Percentiles rank a stretch among this genome's conserved stretches.
phyloP scores from a whole-genome alignment of 2,113 vertebrate species.

The Syngnathoides biaculeatus region DNA sequence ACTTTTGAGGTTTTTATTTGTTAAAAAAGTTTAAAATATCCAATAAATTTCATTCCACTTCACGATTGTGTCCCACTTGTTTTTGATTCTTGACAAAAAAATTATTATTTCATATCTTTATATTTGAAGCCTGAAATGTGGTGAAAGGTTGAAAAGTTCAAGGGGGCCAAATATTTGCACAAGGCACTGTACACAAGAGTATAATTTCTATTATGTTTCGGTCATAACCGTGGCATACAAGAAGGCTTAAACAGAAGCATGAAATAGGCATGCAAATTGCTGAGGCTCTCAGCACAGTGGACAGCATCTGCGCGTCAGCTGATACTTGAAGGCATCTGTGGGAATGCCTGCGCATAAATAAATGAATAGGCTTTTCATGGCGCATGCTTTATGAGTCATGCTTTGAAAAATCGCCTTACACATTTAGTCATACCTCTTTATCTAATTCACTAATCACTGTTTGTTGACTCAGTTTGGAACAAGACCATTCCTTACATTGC shows the following conservation, averaged over 20 bases:
- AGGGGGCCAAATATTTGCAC: no score
- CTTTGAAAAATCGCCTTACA: neutral
- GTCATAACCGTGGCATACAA: neutral
- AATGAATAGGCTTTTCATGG: constrained; percentile 22
- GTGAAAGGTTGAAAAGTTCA: no score
- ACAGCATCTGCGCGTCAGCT: constrained; percentile 34
- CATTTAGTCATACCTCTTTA: neutral
- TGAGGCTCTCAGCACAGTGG: neutral
- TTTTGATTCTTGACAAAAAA: no score
- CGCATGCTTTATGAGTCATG: constrained; percentile 10
- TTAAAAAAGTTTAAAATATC: no score
- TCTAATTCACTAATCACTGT: neutral
- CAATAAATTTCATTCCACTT: no score
- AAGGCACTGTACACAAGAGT: no score
- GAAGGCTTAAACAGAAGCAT: neutral
- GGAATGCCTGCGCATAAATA: constrained; percentile 24
- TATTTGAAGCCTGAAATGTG: no score
- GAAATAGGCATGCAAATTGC: constrained; percentile 8
- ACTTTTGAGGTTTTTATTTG: no score
- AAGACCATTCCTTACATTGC: neutral
- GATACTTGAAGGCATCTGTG: constrained; percentile 24
- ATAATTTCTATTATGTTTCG: neutral
- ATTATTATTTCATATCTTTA: no score
- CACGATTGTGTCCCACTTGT: no score
- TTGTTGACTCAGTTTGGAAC: neutral